phyloP scores from a whole-genome alignment of 2,113 vertebrate genomes.

The Asarcornis scutulata region DNA sequence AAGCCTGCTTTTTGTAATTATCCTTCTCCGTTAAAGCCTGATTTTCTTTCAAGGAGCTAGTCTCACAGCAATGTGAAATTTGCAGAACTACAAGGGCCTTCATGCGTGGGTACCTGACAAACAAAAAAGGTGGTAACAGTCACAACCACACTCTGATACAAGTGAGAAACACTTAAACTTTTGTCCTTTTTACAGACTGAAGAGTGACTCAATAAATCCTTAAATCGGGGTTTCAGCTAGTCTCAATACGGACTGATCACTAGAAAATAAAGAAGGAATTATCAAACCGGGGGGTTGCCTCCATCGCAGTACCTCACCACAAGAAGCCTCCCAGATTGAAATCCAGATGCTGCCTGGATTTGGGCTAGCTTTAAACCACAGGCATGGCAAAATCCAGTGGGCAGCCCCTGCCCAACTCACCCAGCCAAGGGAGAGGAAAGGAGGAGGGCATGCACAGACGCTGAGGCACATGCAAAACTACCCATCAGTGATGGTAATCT shows the following conservation, averaged over 20 bases:
- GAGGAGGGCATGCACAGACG: neutral
- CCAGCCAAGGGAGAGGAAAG: neutral
- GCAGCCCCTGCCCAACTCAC: neutral
- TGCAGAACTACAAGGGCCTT: neutral
- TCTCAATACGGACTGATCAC: neutral
- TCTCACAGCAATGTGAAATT: neutral
- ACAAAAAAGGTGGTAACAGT: slow-evolving; percentile 1
- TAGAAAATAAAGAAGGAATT: neutral
- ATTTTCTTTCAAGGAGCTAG: neutral
- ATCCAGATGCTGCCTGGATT: neutral
- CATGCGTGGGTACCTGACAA: neutral
- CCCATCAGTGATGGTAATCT: neutral
- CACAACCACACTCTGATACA: neutral
- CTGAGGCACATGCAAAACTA: neutral
- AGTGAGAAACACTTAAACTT: slow-evolving; percentile 5
- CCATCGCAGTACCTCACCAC: neutral
- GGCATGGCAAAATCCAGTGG: neutral
- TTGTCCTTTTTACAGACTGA: neutral
- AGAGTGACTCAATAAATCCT: slow-evolving; percentile 14
- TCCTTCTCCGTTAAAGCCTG: neutral
- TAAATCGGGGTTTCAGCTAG: neutral
- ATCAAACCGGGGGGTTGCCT: neutral
- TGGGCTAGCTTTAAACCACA: neutral
- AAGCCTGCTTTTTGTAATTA: neutral
- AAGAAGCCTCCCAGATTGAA: neutral